Conservation (phyloP, 2,888 invertebrate species). For the Lypha dubia region DNA sequence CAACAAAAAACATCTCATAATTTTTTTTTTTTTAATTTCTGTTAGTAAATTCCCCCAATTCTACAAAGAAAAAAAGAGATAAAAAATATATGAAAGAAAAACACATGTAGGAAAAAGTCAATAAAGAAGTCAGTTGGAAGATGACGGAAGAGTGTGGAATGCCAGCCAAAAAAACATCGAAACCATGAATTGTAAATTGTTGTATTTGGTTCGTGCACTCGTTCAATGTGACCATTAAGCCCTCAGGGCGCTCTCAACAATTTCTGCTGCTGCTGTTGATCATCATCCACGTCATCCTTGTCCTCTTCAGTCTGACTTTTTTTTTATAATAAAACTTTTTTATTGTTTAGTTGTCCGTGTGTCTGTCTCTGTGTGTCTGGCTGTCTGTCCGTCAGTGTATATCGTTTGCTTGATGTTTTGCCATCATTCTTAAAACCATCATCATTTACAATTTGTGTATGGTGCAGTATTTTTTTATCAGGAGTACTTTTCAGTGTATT, state of each 20-base stretch:
- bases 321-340: background rate
- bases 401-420: conserved; percentile 50
- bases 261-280: conserved; percentile 75
- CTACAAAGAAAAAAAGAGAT: conserved; percentile 1
- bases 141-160: conserved; percentile 27
- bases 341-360: background rate
- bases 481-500: conserved; percentile 33
- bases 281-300: conserved; percentile 34
- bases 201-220: conserved; percentile 67
- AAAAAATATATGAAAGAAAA: conserved; percentile 9
- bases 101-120: conserved; percentile 51
- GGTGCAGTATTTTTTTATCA: conserved; percentile 25
- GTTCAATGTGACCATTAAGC: conserved; percentile 74
- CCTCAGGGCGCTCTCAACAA: conserved; percentile 82
- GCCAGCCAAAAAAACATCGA: conserved; percentile 42
- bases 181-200: conserved; percentile 59
- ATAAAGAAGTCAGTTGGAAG: conserved; percentile 27
- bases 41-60: conserved; percentile 41
- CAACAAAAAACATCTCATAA: conserved; percentile 28
- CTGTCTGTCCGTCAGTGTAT: conserved; percentile 18
- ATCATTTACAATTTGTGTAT: conserved; percentile 63
- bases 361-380: background rate
- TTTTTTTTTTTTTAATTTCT: conserved; percentile 39
- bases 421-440: conserved; percentile 64
- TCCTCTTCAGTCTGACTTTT: conserved; percentile 26